These are phyloP conservation scores for Dryas iulia DNA, from an alignment of 1,140 invertebrate species.

Conservation along the genomic window DNA sequence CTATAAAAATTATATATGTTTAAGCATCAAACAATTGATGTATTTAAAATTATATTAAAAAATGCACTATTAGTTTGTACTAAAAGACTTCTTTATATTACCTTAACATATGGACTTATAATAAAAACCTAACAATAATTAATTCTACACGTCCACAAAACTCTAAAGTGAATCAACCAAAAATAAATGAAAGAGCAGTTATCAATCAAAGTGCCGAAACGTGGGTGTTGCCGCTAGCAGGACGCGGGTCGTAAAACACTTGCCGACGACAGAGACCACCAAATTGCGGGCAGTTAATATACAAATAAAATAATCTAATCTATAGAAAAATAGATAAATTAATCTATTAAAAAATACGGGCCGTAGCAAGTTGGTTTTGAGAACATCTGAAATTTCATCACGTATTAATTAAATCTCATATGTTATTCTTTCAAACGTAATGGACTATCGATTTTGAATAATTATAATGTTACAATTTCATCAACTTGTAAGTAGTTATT, in stretches of 20 bases:
- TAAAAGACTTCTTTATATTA: no score
- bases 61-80: no score
- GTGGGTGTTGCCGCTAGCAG: slow-evolving; percentile 24
- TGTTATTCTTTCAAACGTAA: slow-evolving; percentile 5
- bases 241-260: slow-evolving; percentile 11
- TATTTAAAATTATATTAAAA: no score
- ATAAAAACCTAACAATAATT: not conserved
- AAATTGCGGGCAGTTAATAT: not conserved
- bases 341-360: not conserved
- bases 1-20: no score
- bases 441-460: not conserved
- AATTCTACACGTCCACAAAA: not conserved
- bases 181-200: slow-evolving; percentile 32
- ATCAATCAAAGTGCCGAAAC: slow-evolving; percentile 36
- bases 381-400: not conserved
- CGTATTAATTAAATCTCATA: slow-evolving; percentile 6
- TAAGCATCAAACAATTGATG: no score
- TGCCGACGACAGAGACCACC: not conserved
- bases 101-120: not conserved
- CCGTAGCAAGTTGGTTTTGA: not conserved
- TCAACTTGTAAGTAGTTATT: slow-evolving; percentile 6
- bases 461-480: slow-evolving; percentile 8
- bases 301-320: no score
- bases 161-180: slow-evolving; percentile 12
- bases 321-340: not conserved